Evolutionary conservation across 1,140 invertebrate species (phyloP).

Genomic region (Centruroides sculpturatus): DNA sequence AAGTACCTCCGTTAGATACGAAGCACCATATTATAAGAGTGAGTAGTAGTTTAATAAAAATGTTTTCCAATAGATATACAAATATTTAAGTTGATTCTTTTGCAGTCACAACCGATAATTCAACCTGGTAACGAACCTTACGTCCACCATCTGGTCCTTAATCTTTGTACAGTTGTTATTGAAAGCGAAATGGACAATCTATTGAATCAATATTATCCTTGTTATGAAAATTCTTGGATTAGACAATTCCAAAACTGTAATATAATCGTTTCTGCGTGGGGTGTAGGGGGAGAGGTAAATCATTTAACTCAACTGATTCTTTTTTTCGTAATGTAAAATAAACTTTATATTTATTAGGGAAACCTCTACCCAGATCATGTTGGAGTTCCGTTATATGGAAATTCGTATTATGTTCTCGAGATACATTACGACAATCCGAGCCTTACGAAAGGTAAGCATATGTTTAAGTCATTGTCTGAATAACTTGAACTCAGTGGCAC

Average conservation of each 20-base stretch:
- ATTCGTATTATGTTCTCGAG: constrained; percentile 71
- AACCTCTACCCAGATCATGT: constrained; percentile 2
- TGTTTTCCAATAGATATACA: too few species aligned
- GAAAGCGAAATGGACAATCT: constrained; percentile 14
- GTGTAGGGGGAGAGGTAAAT: background rate
- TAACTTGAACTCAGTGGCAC: too few species aligned
- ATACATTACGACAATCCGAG: constrained; percentile 51
- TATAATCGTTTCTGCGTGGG: background rate
- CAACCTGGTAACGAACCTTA: constrained; percentile 36
- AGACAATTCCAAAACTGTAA: background rate
- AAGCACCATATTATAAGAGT: background rate
- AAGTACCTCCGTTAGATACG: background rate
- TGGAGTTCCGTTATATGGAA: background rate
- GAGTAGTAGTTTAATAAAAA: too few species aligned
- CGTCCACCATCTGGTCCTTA: constrained; percentile 52
- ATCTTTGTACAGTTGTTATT: constrained; percentile 44
- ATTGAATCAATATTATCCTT: background rate
- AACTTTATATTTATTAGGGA: constrained; percentile 9
- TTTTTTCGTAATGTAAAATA: too few species aligned
- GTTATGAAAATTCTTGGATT: background rate
- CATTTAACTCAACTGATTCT: background rate
- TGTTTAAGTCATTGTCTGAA: too few species aligned
- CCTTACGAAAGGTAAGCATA: constrained; percentile 1
- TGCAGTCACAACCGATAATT: constrained; percentile 25
- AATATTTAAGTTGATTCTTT: background rate